Evolutionary conservation across 2,797 vertebrate species (phyloP), one percentile per base, ranked within the genome.

Genomic region (Serranus cabrilla): DNA sequence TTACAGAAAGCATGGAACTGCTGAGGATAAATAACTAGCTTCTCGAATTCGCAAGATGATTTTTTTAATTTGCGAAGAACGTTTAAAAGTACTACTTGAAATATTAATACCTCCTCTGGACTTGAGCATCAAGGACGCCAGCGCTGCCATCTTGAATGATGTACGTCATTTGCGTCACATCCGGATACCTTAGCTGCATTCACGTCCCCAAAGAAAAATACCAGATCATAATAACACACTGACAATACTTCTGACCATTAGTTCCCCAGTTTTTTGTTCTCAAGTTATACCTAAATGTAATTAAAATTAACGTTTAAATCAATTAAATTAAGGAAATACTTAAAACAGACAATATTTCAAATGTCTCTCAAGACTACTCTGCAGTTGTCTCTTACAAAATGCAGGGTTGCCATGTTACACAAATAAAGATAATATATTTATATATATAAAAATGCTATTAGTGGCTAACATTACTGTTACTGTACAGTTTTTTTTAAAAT

Each of bases 111-210:
- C 91, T 42, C 71, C 11, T 90, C 93, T 82, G 11, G 85, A 65
- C 51, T 62, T 88, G 0, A 92, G 23, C 25, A 86, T 73, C 88
- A 94, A 94, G 91, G 93, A 92, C 92, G 73, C 64, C 34, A 94
- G 71, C 63, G 87, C 58, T 5, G 95, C 95, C 95, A 95, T 95
- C 31, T 93, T 92, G 54, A 49, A 77, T 8, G 8, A 81, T 14
- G 75, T 2, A n/a, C 71, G 74, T 49, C 16, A 9, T 3, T 34
- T 37, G 2, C 85, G 85, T 85, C 81, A 89, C 66, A 40, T 84
- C 81, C 80, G 43, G 49, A 16, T 25, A 6, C 1, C 5, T 18
- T 11, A 37, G 79, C 0, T 64, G 18, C 66, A 1, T 88, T 90
- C 63, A 85, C 0, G 46, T 3, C 47, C 11, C 21, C 42, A 4